Base-by-base conservation (phyloP, 2,113 vertebrate genomes). In the Brachirus orientalis region DNA sequence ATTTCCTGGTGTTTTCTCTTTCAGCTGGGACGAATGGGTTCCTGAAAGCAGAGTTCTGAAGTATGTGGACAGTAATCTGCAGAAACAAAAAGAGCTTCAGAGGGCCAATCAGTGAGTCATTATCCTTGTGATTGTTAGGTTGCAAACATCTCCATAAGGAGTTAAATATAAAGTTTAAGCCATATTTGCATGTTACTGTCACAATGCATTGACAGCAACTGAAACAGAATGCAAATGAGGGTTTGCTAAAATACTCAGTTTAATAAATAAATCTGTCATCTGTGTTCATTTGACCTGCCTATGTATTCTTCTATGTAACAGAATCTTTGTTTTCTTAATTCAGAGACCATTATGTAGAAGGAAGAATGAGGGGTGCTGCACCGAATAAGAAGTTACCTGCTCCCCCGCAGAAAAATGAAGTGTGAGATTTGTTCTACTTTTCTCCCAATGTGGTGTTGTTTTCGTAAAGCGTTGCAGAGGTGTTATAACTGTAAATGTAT, bases 11-110 rank as follows among this genome's bases (percentile, higher is more conserved):
- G 74, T 72, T 65, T 33, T 90, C 1, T 86, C 58, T 88, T 87
- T 12, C 80, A 99, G 98, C 88, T 99, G 98, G 97, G 98, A 99
- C 95, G 97, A 99, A 95, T 99, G 97, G 97, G 98, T 99, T 94
- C 98, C 98, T 89, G 97, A 99, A 93, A 99, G 97, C 94, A 93
- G 97, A 93, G 98, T 99, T 65, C 96, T 99, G 88, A 99, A 99
- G 90, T 99, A 99, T 90, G 98, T 98, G 94, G 97, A 99, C 78
- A 96, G 96, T 91, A 99, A 99, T 89, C 93, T 99, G 92, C 97
- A 98, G 91, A 99, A 99, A 91, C 97, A 99, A 92, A 97, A 98
- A 88, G 97, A 99, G 93, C 97, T 99, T 93, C 98, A 99, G 82
- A 99, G 97, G 90, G 97, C 96, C 80, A 99, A 99, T 89, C 97